Conservation (phyloP, 2,113 vertebrate genomes). For the Antechinus stuartii region DNA sequence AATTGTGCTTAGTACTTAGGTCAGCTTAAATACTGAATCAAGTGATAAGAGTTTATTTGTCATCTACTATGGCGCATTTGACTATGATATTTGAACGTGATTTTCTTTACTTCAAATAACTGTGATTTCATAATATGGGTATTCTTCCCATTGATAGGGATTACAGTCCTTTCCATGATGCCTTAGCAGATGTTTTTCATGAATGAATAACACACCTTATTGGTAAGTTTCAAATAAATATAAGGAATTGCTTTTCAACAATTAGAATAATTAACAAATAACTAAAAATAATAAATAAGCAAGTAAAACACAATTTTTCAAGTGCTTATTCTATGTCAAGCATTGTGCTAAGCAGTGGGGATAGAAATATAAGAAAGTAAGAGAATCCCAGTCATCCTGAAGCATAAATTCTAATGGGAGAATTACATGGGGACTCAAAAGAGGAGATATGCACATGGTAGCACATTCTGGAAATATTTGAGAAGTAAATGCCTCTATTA, state of each 20-base stretch:
- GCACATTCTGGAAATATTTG: background rate
- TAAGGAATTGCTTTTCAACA: background rate
- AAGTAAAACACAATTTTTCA: background rate
- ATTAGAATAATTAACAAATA: background rate
- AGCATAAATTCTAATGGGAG: background rate
- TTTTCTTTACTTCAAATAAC: no score
- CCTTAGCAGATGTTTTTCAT: background rate
- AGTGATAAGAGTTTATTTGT: no score
- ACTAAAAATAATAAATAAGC: background rate
- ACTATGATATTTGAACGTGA: no score
- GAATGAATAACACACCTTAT: background rate
- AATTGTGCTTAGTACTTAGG: no score
- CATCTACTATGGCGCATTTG: no score
- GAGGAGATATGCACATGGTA: background rate
- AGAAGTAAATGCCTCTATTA: background rate
- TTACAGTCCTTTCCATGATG: background rate
- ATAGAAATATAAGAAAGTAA: background rate
- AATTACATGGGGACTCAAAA: background rate
- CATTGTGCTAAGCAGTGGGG: background rate
- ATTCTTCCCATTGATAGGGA: background rate
- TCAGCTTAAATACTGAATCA: no score
- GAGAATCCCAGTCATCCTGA: background rate
- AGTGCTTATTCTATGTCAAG: background rate
- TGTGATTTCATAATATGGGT: background rate
- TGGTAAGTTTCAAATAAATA: background rate